Evolutionary conservation across 92 coral and sea anemone genomes (phyloP).

Genomic region (Heteractis magnifica): DNA sequence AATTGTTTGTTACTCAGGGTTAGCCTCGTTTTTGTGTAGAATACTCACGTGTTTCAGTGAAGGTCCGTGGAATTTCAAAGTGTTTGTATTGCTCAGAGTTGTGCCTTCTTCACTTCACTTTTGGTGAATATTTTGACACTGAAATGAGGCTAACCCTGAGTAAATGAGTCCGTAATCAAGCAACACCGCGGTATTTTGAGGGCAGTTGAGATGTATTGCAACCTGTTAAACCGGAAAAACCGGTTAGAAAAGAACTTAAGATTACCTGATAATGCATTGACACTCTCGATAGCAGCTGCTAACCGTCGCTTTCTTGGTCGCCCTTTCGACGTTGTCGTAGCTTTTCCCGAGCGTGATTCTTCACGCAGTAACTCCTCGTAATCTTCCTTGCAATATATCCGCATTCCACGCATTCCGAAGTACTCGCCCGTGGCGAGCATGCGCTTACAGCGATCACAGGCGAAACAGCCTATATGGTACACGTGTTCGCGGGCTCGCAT

Average conservation of each 20-base stretch:
- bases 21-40: too few relatives aligned
- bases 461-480: constrained; percentile 92
- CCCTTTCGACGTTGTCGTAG: constrained; percentile 58
- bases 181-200: not conserved
- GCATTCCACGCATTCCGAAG: constrained; percentile 90
- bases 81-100: too few relatives aligned
- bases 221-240: not conserved
- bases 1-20: too few relatives aligned
- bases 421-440: constrained; percentile 96
- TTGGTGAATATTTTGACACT: too few relatives aligned
- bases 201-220: not conserved
- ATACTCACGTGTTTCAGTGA: too few relatives aligned
- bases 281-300: constrained; percentile 62
- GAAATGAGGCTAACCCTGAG: not conserved
- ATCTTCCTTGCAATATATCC: constrained; percentile 86
- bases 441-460: constrained; percentile 99
- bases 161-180: not conserved
- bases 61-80: too few relatives aligned
- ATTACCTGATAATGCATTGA: constrained; percentile 64
- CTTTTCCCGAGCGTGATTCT: constrained; percentile 64
- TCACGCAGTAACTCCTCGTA: constrained; percentile 77
- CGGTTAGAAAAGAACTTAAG: not conserved
- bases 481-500: constrained; percentile 99
- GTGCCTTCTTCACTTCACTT: too few relatives aligned
- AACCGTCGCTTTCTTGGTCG: constrained; percentile 83